These are phyloP conservation scores for Pachyuromys duprasi DNA, from an alignment of 2,797 vertebrate genomes.

Conservation along the genomic window DNA sequence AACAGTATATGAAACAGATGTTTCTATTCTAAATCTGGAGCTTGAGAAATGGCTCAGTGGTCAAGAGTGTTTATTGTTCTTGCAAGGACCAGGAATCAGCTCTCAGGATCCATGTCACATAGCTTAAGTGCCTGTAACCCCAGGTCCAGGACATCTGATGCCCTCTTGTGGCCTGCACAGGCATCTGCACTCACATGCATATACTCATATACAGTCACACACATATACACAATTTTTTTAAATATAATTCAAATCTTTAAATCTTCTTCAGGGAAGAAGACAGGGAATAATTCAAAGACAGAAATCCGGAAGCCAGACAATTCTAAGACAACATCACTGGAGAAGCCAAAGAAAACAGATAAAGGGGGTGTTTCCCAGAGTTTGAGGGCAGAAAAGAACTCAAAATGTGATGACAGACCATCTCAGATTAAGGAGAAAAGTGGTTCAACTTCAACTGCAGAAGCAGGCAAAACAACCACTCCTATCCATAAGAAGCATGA, in stretches of 20 bases:
- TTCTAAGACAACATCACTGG: background rate
- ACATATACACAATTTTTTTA: background rate
- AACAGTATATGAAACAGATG: background rate
- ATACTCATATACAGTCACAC: background rate
- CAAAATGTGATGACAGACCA: background rate
- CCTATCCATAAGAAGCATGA: background rate
- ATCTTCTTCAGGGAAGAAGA: slow-evolving; percentile 37
- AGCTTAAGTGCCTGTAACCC: background rate
- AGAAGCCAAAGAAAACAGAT: background rate
- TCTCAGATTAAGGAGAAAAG: background rate
- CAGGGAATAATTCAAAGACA: background rate
- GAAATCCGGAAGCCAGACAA: background rate
- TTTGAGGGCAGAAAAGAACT: background rate
- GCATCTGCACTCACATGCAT: background rate
- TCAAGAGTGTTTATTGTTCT: background rate
- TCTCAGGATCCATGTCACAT: background rate
- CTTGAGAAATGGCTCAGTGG: background rate
- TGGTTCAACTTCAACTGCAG: background rate
- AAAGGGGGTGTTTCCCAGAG: background rate
- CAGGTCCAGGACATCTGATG: background rate
- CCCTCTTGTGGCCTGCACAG: background rate
- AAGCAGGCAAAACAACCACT: background rate
- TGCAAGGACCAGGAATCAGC: background rate
- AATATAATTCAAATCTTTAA: background rate
- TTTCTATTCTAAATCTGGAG: background rate